Percentiles rank a stretch among this genome's conserved stretches.
Evolutionary conservation across 2,797 vertebrate genomes (phyloP).

Genomic region (Carapus acus): DNA sequence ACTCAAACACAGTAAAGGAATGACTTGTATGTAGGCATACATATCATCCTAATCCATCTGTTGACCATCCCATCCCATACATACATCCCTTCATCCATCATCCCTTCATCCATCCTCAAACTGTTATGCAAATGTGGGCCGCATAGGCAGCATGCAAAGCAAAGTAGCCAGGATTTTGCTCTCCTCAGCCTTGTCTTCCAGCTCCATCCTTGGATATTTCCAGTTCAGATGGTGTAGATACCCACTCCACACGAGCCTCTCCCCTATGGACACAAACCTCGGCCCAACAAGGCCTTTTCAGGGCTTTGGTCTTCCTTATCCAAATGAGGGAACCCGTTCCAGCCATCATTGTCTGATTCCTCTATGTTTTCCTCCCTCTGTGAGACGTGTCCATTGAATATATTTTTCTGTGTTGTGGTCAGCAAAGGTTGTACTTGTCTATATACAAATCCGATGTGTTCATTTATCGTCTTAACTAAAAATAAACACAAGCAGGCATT

Average conservation of each 20-base stretch:
- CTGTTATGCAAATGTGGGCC: too few relatives aligned
- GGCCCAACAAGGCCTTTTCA: too few relatives aligned
- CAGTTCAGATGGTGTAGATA: background rate
- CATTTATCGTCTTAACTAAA: background rate
- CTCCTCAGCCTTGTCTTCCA: background rate
- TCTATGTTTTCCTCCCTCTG: background rate
- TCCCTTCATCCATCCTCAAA: too few relatives aligned
- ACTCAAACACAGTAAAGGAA: slow-evolving; percentile 50
- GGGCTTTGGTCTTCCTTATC: too few relatives aligned
- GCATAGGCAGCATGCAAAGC: background rate
- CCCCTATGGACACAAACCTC: too few relatives aligned
- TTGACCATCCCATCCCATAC: too few relatives aligned
- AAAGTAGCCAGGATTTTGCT: background rate
- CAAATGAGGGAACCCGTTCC: background rate
- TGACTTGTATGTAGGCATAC: slow-evolving; percentile 15
- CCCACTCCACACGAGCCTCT: too few relatives aligned
- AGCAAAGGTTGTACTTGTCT: background rate
- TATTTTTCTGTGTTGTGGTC: background rate
- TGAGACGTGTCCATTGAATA: too few relatives aligned
- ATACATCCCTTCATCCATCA: background rate
- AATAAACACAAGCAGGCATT: background rate
- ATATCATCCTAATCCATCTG: slow-evolving; percentile 21
- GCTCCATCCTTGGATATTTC: background rate
- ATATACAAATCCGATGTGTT: background rate
- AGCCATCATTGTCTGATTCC: background rate